Evolutionary conservation across 2,113 vertebrate species (phyloP).

Genomic region (Colinus virginianus): DNA sequence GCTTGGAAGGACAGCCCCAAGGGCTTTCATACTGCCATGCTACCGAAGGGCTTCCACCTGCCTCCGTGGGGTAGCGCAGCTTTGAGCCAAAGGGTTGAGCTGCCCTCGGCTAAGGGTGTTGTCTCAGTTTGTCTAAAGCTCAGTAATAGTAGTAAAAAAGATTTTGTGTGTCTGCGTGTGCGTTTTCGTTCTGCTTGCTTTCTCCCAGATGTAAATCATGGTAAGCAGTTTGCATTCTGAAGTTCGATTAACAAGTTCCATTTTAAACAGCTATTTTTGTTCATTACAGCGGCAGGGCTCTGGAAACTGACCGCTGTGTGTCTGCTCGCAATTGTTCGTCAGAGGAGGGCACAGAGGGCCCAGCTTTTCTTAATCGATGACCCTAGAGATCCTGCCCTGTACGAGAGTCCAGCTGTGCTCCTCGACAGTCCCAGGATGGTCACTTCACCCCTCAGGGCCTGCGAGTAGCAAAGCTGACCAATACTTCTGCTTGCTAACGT

Average conservation of each 20-base stretch:
- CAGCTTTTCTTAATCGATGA: not conserved
- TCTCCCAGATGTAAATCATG: not conserved
- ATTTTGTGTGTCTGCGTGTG: not conserved
- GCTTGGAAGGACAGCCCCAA: not conserved
- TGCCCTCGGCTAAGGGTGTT: not conserved
- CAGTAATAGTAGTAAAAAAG: not conserved
- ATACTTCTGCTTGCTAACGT: not conserved
- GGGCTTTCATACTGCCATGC: not conserved
- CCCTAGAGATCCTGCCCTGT: not conserved
- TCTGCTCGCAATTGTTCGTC: not conserved
- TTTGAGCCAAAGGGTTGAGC: not conserved
- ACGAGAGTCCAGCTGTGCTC: not conserved
- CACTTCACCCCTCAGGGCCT: not conserved
- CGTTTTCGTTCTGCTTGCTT: not conserved
- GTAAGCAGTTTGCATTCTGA: not conserved
- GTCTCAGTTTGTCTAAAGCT: not conserved
- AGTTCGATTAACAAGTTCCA: not conserved
- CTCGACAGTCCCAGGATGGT: not conserved
- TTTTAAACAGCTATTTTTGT: slow-evolving; percentile 17
- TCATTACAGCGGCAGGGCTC: not conserved
- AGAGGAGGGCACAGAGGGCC: not conserved
- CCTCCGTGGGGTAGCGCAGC: not conserved
- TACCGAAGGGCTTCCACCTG: not conserved
- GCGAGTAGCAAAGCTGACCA: not conserved
- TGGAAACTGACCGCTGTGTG: not conserved